Conservation (phyloP, 2,888 invertebrate genomes). For the Morpho achilles region DNA sequence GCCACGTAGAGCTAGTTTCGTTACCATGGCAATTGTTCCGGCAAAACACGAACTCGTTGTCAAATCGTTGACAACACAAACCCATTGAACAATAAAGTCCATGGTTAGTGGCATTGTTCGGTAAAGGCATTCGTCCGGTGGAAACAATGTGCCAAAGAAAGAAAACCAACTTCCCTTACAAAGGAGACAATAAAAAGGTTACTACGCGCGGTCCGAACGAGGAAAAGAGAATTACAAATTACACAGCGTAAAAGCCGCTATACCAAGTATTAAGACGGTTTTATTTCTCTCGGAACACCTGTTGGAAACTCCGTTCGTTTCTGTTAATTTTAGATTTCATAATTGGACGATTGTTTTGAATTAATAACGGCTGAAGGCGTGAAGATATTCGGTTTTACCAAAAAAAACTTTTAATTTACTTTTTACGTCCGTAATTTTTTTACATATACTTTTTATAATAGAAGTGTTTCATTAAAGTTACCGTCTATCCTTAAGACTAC, state of each 20-base stretch:
- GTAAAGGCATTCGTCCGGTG: slow-evolving; percentile 6
- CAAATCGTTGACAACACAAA: slow-evolving; percentile 8
- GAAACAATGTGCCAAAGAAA: slow-evolving; percentile 8
- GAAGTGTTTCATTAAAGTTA: no score
- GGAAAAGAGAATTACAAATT: slow-evolving; percentile 3
- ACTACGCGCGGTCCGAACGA: background rate
- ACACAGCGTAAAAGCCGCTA: background rate
- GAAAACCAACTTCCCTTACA: slow-evolving; percentile 1
- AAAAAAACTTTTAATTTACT: no score
- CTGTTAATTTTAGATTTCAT: background rate
- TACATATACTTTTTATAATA: no score
- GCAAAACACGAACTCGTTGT: slow-evolving; percentile 7
- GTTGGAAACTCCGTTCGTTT: background rate
- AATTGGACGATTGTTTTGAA: background rate
- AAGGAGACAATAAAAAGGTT: slow-evolving; percentile 6
- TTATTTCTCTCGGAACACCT: background rate
- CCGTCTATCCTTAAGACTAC: no score
- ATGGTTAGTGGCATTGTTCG: slow-evolving; percentile 7
- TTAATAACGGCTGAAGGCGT: background rate
- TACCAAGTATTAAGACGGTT: background rate
- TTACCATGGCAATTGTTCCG: slow-evolving; percentile 1
- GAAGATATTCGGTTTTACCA: background rate
- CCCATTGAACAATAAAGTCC: slow-evolving; percentile 4
- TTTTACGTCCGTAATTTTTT: no score
- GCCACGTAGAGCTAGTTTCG: background rate